phyloP scores from a whole-genome alignment of 2,113 vertebrate genomes.

The Odocoileus hemionus region DNA sequence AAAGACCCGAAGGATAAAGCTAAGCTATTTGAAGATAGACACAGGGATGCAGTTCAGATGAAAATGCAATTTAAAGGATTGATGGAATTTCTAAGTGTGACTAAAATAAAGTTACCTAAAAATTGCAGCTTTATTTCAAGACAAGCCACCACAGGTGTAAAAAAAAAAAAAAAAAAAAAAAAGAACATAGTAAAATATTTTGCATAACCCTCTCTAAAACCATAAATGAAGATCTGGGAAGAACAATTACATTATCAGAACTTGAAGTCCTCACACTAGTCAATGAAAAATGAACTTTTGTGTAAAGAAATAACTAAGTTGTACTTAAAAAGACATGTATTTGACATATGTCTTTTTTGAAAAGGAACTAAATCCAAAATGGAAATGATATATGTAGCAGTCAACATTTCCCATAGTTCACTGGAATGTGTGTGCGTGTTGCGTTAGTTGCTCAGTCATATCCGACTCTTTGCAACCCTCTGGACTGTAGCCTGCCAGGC shows the following conservation, averaged over 20 bases:
- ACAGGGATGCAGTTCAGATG: neutral
- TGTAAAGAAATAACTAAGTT: neutral
- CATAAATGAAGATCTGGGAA: neutral
- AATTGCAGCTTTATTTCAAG: neutral
- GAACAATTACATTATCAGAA: neutral
- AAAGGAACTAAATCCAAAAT: neutral
- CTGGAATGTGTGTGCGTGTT: neutral
- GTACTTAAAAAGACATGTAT: neutral
- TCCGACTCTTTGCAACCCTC: neutral
- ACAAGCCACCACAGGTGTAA: neutral
- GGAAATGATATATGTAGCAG: neutral
- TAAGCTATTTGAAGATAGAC: neutral
- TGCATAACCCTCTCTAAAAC: neutral
- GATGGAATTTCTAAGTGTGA: slow-evolving; percentile 13
- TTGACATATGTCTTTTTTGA: neutral
- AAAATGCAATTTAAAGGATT: neutral
- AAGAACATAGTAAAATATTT: neutral
- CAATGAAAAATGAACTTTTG: neutral
- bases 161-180: slow-evolving; percentile 34
- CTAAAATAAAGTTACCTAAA: neutral
- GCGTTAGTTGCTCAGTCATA: neutral
- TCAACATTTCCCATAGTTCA: neutral
- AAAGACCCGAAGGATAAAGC: neutral
- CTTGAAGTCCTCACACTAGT: neutral
- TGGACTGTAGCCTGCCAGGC: neutral